Evolutionary conservation across 1,140 invertebrate genomes (phyloP), one percentile per base, ranked within the genome.

Genomic region (Danaus plexippus): DNA sequence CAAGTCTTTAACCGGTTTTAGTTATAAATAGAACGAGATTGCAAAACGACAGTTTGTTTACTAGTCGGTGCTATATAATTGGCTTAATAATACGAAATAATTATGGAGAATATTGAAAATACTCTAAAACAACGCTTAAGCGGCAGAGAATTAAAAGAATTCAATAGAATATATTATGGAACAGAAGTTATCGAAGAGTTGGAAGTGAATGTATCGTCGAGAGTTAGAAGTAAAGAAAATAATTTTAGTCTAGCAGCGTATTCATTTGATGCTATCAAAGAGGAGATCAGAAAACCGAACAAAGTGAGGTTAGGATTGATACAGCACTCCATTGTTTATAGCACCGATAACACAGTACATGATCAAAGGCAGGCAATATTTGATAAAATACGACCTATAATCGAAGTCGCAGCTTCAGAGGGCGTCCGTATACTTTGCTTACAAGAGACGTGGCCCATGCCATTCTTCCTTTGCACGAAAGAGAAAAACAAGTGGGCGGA

Each of bases 361-460:
- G 88, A 92, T 45, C 97, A 99, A 88, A 89, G 94, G 65, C 86
- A 93, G 61, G 94, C 95, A 7, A 89, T 99, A 51, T 92, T 94
- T 80, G 75, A 91, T 43, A 92, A 96, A 78, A 92, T 99, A 10
- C 85, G 88, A 48, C 88, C 90, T 32, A 93, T 98, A 45, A 92
- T 98, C 18, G 89, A 93, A 41, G 89, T 92, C n/a, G 97, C 98
- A 1, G 93, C 92, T 0, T 65, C 86, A n/a, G 92, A 91, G 67
- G 91, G 91, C 12, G 97, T 95, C 9, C 97, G 99, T 70, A 90
- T 99, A 41, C 69, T 99, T 11, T 98, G 98, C 77, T 90, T 99
- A 45, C 97, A 99, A 87, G 98, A 99, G 89, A 93, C 96, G 11
- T 99, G 98, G 98, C 92, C 97, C 95, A 99, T 99, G 97, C 98